A percentile compares a stretch with the other conserved stretches of the same genome.
phyloP scores from a whole-genome alignment of 2,113 vertebrate genomes.

The Megaceryle torquata region DNA sequence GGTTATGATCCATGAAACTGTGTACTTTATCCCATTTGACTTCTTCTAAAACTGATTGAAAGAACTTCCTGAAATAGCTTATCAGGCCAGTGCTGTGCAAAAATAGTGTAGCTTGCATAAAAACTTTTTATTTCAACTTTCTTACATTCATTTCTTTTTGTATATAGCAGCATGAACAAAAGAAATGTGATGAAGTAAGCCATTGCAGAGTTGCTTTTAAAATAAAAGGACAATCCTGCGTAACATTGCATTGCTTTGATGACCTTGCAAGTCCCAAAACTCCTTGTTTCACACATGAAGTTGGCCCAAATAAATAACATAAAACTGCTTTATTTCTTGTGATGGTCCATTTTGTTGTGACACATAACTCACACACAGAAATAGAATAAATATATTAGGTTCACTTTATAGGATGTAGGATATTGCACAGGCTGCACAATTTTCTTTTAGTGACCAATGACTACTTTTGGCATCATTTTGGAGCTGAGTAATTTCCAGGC shows the following conservation, averaged over 20 bases:
- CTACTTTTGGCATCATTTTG: not conserved
- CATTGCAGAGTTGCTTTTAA: not conserved
- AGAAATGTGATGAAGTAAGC: not conserved
- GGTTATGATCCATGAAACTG: not conserved
- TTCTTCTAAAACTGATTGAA: not conserved
- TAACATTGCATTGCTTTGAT: not conserved
- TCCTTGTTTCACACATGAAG: not conserved
- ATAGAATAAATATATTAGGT: not conserved
- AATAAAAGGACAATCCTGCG: not conserved
- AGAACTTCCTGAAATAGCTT: conserved; percentile 19
- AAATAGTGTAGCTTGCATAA: not conserved
- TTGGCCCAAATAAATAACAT: not conserved
- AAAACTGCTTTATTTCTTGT: not conserved
- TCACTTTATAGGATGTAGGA: not conserved
- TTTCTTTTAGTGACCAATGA: not conserved
- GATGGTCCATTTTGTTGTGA: not conserved
- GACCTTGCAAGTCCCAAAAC: not conserved
- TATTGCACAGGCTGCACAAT: not conserved
- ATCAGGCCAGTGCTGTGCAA: not conserved
- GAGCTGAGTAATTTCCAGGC: not conserved
- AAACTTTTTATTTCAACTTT: not conserved
- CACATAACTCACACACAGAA: not conserved
- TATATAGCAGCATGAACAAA: not conserved
- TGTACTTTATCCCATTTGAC: not conserved
- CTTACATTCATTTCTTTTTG: not conserved